Percentiles rank a stretch among this genome's conserved stretches.
These are phyloP conservation scores for Pharmacophagus antenor DNA, from an alignment of 2,888 invertebrate genomes.

Conservation along the genomic window DNA sequence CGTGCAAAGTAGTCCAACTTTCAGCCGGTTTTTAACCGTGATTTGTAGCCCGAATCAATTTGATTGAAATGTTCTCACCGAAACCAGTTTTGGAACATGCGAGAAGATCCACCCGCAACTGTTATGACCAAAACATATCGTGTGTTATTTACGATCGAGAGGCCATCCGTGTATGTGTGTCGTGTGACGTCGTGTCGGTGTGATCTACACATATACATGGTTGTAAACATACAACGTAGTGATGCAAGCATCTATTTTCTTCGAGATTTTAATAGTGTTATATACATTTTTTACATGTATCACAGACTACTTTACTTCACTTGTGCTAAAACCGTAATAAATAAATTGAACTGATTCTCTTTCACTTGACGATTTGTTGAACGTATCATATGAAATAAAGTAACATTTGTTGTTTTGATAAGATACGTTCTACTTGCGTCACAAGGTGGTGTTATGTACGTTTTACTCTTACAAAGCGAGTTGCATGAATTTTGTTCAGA, in stretches of 20 bases:
- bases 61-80: conserved; percentile 33
- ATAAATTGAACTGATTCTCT: not conserved
- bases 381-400: conserved; percentile 17
- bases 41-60: conserved; percentile 18
- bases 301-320: not conserved
- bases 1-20: not conserved
- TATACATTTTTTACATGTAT: conserved; percentile 9
- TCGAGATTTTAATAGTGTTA: conserved; percentile 19
- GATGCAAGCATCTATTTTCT: conserved; percentile 39
- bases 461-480: conserved; percentile 13
- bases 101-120: conserved; percentile 43
- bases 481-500: conserved; percentile 3
- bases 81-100: conserved; percentile 37
- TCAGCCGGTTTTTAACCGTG: not conserved
- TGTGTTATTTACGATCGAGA: conserved; percentile 65
- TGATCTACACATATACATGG: conserved; percentile 42
- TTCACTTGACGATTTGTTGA: conserved; percentile 9
- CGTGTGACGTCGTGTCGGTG: conserved; percentile 68
- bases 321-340: not conserved
- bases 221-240: conserved; percentile 59
- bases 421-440: conserved; percentile 28
- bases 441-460: conserved; percentile 23
- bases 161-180: conserved; percentile 62
- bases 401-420: conserved; percentile 26
- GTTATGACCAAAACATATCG: conserved; percentile 46